Conservation (phyloP, 2,797 vertebrate species). For the Tapirus indicus region DNA sequence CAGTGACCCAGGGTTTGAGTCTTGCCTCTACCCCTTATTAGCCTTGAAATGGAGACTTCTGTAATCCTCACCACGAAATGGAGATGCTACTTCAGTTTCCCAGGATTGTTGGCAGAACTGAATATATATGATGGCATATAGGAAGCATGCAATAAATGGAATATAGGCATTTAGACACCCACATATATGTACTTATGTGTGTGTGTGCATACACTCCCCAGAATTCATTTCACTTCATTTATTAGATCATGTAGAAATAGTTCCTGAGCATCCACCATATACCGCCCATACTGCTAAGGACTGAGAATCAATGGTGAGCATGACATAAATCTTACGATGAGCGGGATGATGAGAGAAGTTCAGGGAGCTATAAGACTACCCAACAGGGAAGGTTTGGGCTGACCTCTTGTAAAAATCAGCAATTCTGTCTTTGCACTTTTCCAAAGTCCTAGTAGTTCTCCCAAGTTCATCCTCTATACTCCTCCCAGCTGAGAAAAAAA, state of each 20-base stretch:
- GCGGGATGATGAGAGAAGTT: background rate
- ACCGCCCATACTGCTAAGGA: background rate
- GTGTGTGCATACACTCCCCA: background rate
- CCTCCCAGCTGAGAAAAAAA: background rate
- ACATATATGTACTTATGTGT: background rate
- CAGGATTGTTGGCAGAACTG: background rate
- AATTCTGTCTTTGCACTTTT: background rate
- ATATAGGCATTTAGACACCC: background rate
- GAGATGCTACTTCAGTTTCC: background rate
- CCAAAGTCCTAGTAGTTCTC: background rate
- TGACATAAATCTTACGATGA: fast-evolving
- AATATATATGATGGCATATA: background rate
- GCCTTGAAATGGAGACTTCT: background rate
- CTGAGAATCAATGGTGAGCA: background rate
- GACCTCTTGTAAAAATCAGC: background rate
- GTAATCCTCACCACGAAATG: background rate
- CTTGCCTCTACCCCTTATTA: background rate
- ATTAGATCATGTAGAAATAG: background rate
- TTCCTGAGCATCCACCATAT: background rate
- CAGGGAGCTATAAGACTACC: background rate
- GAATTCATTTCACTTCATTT: background rate
- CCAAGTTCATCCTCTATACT: background rate
- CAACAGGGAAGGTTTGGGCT: background rate
- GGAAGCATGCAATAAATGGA: background rate
- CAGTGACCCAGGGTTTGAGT: background rate